Evolutionary conservation across 2,888 invertebrate genomes (phyloP), one percentile per base, ranked within the genome.

Genomic region (Cosmorhoe ocellata): DNA sequence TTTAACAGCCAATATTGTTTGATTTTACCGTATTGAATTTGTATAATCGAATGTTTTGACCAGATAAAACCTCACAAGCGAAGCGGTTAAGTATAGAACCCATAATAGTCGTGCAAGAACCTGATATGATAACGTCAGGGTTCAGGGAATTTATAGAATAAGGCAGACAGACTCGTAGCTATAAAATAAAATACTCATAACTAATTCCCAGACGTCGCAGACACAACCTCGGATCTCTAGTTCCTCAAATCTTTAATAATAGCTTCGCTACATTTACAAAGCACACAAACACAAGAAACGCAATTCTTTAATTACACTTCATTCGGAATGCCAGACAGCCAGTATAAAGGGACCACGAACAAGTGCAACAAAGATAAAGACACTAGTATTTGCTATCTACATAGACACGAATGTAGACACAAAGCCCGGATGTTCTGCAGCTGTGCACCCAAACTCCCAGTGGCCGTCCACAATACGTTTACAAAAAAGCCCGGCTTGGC

Each of bases 401-500:
- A 47, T 32, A 47, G 38, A 55, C 39, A 40, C 50, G 42, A 51
- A 48, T 43, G 51, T 53, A 54, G 43, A 62, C 61, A 66, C 60
- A 58, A 56, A 66, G 69, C 64, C 80, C 83, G 83, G 83, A 84
- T 82, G 79, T 66, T 60, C 54, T 67, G 79, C 84, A 85, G 84
- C 84, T 85, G 85, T 79, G 74, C 76, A 74, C 63, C 71, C 68
- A 64, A 70, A 68, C 65, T 59, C 61, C 51, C 59, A 53, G 48
- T 48, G 42, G 56, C 42, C 56, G 49, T 56, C 54, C 50, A 45
- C 45, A 49, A 33, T 62, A 66, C 34, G 27, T 43, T 36, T 12
- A 53, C 40, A 48, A 53, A 53, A 53, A 53, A 53, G 34, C 34
- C 49, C 28, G 18, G 31, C 32, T 47, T 33, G 9, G 26, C 30